Base-by-base conservation (phyloP, 1,140 invertebrate genomes). In the Gryon sp. region DNA sequence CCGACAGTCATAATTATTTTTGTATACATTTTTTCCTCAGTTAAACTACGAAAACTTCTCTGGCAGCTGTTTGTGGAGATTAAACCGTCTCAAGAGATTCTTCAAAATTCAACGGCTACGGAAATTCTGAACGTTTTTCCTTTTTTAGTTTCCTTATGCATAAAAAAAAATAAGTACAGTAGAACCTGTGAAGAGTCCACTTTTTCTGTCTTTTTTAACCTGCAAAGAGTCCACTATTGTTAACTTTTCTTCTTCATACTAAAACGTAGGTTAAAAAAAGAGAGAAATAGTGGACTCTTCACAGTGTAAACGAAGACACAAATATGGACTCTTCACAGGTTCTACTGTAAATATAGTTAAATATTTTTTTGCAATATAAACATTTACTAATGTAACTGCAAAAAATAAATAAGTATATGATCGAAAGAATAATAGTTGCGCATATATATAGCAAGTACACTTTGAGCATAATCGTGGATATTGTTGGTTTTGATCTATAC, bases 91-190 rank as follows among this genome's bases (percentile, higher is more conserved):
- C 70, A 59, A 69, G 69, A 69, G 75, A 70, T 78, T 69, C 59
- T 80, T 76, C 69, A 70, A 65, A 72, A 68, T 66, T 48, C 59
- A 65, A 78, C 76, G 65, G 48, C 53, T 15, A 46, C 72, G 46
- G 46, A 68, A 70, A 63, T 38, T 76, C 66, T 73, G 66, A 46
- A 34, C 32, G 53, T 62, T 74, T 66, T 22, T 62, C 66, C 74
- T 63, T 43, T 60, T 74, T 66, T 26, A 62, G 68, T 66, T 63
- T 77, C 53, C 50, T 52, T 26, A 75, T 69, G 78, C 65, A 79
- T 69, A 78, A 80, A 78, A 63, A 24, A 24, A 8, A 8, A 24
- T 9, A 28, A 28, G n/a, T n/a, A n/a, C n/a, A n/a, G n/a, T n/a
- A n/a, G n/a, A n/a, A n/a, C n/a, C n/a, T n/a, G 26, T n/a, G n/a